Conservation (phyloP, 2,888 invertebrate genomes). For the Argyra leucocephala region DNA sequence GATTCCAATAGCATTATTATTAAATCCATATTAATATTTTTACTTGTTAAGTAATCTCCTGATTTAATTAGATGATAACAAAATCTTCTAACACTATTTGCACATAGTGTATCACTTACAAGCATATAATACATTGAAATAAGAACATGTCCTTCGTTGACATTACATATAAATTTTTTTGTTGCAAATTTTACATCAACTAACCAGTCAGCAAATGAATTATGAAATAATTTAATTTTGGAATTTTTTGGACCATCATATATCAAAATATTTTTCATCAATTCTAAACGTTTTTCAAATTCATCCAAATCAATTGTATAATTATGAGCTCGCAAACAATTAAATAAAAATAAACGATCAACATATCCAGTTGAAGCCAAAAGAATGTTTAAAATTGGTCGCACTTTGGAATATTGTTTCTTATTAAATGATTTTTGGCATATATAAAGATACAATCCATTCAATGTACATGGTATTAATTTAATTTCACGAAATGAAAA, state of each 20-base stretch:
- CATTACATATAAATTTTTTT: conserved; percentile 81
- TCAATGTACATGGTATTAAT: conserved; percentile 89
- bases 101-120: conserved; percentile 57
- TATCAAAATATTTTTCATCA: conserved; percentile 53
- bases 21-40: conserved; percentile 39
- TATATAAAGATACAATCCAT: conserved; percentile 89
- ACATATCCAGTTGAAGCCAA: conserved; percentile 79
- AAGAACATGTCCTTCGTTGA: conserved; percentile 79
- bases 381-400: conserved; percentile 75
- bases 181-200: conserved; percentile 97
- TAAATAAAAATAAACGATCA: conserved; percentile 69
- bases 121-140: conserved; percentile 74
- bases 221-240: conserved; percentile 66
- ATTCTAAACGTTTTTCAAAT: conserved; percentile 66
- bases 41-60: conserved; percentile 51
- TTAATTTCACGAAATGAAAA: conserved; percentile 83
- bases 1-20: conserved; percentile 42
- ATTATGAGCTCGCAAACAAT: conserved; percentile 71
- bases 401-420: conserved; percentile 77
- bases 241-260: conserved; percentile 29
- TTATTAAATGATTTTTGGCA: conserved; percentile 87
- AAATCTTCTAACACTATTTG: conserved; percentile 65
- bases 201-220: conserved; percentile 91
- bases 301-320: conserved; percentile 68
- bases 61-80: conserved; percentile 59